phyloP scores from a whole-genome alignment of 2,797 vertebrate genomes.

The Astyanax mexicanus region DNA sequence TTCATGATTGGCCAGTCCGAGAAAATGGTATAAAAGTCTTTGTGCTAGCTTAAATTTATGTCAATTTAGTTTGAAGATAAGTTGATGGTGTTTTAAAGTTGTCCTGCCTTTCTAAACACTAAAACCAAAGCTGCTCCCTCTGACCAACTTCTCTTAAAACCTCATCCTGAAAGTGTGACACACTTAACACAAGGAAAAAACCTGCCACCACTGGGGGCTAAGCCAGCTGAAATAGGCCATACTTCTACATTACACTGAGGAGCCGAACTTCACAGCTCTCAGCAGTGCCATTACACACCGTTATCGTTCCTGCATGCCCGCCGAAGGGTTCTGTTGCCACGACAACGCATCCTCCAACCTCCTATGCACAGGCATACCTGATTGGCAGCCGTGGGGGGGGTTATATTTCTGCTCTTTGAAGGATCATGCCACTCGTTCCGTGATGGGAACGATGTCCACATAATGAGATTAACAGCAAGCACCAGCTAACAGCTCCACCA shows the following conservation, averaged over 20 bases:
- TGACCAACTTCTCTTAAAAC: slow-evolving; percentile 19
- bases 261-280: slow-evolving; percentile 45
- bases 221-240: slow-evolving; percentile 50
- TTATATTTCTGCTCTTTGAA: slow-evolving; percentile 17
- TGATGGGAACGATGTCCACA: slow-evolving; percentile 14
- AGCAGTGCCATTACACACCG: slow-evolving; percentile 57
- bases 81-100: too few species aligned
- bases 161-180: slow-evolving; percentile 63
- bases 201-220: slow-evolving; percentile 31
- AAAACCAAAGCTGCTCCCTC: slow-evolving; percentile 24
- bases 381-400: slow-evolving; percentile 53
- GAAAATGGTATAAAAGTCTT: too few species aligned
- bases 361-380: slow-evolving; percentile 65
- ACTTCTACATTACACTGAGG: slow-evolving; percentile 40
- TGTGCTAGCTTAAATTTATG: too few species aligned
- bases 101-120: background rate
- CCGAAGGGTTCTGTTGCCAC: slow-evolving; percentile 74
- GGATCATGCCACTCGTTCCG: slow-evolving; percentile 3
- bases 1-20: too few species aligned
- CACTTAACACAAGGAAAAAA: slow-evolving; percentile 68
- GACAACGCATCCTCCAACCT: slow-evolving; percentile 72
- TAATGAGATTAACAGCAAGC: slow-evolving; percentile 8
- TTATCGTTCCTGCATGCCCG: slow-evolving; percentile 65
- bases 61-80: too few species aligned
- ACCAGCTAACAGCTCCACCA: background rate